Conservation (phyloP, 1,140 invertebrate species). For the Pentalonia nigronervosa region DNA sequence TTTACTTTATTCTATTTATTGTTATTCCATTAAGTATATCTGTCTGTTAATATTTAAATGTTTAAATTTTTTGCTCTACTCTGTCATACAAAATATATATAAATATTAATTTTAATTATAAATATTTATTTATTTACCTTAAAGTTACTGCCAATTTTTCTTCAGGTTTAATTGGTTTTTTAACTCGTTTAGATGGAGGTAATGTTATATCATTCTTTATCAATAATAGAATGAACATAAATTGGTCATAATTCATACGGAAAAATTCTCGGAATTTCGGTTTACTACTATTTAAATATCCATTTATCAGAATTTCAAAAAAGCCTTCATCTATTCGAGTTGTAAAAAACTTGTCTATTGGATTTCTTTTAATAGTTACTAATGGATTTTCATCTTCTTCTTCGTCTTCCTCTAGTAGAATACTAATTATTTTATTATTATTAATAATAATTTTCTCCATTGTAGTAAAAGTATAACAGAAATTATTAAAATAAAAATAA, state of each 20-base stretch:
- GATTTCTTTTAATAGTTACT: neutral
- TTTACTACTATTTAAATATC: neutral
- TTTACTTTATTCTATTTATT: no score
- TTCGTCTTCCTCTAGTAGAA: conserved; percentile 7
- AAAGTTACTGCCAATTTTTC: no score
- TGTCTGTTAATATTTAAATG: no score
- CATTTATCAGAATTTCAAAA: conserved; percentile 19
- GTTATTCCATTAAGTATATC: no score
- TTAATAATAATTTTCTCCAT: conserved; percentile 15
- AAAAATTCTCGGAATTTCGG: conserved; percentile 8
- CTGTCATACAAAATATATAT: no score
- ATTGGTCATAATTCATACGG: conserved; percentile 1
- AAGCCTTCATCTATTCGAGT: conserved; percentile 2
- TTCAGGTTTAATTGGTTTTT: neutral
- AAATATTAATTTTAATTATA: no score
- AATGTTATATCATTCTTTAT: neutral
- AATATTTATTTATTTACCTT: no score
- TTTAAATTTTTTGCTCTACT: no score
- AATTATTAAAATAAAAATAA: conserved; percentile 15
- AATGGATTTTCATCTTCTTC: neutral
- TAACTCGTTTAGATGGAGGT: conserved; percentile 7
- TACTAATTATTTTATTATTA: conserved; percentile 38
- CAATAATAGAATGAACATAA: conserved; percentile 1
- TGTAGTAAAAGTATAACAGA: neutral
- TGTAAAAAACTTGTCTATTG: neutral